Evolutionary conservation across 2,113 vertebrate genomes (phyloP), one percentile per base, ranked within the genome.

Genomic region (Suncus etruscus): DNA sequence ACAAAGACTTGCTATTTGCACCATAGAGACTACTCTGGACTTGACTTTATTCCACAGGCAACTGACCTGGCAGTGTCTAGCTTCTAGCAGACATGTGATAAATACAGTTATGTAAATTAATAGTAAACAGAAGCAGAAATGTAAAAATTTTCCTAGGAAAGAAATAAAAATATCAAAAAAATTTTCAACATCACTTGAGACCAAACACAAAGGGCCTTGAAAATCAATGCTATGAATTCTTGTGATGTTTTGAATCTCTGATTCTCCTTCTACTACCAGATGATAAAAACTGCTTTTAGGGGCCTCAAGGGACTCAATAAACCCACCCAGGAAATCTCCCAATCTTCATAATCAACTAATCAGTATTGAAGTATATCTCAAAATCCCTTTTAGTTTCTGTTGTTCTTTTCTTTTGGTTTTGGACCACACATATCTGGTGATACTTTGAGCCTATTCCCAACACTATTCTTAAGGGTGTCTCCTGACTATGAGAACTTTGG

Each of bases 51-150:
- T 16, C 58, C 15, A 22, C 58, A 61, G 3, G 18, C 58, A 61
- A 61, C 58, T 61, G 58, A 61, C 58, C 29, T 58, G 39, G 14
- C 31, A 83, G 27, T 70, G 72, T 73, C 76, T 68, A 11, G 48
- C 47, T 86, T 15, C 47, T 8, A 27, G 9, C 18, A 83, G 48
- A 83, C 25, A n/a, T 47, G 73, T 29, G 87, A 63, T 22, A 83
- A 86, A 80, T 51, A 68, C 51, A 27, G 10, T 39, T 79, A 61
- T 86, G 84, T 65, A 51, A 76, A 83, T 87, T 61, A 93, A 11
- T 10, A 89, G 73, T 48, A 70, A 81, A 74, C n/a, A 92, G 31
- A 65, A 10, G 16, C 14, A 84, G 14, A 12, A 54, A 94, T 68
- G 58, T 31, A 81, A 27, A 29, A 61, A 87, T 50, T 48, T 90